Evolutionary conservation across 2,797 vertebrate species (phyloP).

Genomic region (Triplophysa bombifrons): DNA sequence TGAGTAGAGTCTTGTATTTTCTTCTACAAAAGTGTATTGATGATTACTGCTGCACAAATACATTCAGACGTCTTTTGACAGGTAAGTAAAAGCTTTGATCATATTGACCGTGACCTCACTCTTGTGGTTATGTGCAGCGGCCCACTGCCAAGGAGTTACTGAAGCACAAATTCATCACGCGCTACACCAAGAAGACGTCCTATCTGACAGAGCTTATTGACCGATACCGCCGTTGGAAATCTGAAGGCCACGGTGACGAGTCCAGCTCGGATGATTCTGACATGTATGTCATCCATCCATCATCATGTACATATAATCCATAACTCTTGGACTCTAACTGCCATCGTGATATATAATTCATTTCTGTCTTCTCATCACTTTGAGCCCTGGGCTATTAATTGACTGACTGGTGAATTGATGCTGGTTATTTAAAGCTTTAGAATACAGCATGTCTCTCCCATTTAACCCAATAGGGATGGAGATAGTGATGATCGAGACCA

Average conservation of each 20-base stretch:
- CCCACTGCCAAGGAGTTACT: slow-evolving; percentile 86
- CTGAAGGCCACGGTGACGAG: slow-evolving; percentile 94
- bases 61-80: slow-evolving; percentile 5
- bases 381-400: slow-evolving; percentile 26
- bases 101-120: background rate
- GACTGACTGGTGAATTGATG: background rate
- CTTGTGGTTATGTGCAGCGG: slow-evolving; percentile 69
- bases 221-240: slow-evolving; percentile 96
- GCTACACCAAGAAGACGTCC: slow-evolving; percentile 89
- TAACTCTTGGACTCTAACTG: slow-evolving; percentile 8
- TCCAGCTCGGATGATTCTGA: slow-evolving; percentile 98
- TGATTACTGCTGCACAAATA: background rate
- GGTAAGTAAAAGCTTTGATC: background rate
- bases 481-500: slow-evolving; percentile 89
- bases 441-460: background rate
- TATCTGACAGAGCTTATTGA: slow-evolving; percentile 91
- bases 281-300: slow-evolving; percentile 76
- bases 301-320: slow-evolving; percentile 17
- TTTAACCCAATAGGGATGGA: slow-evolving; percentile 77
- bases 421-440: background rate
- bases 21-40: background rate
- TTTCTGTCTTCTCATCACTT: slow-evolving; percentile 8
- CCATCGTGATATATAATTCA: slow-evolving; percentile 16
- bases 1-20: slow-evolving; percentile 67
- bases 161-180: slow-evolving; percentile 89